A percentile compares a stretch with the other conserved stretches of the same genome.
These are phyloP conservation scores for Drosophila nigricruria DNA, from an alignment of 2,888 invertebrate species.

Conservation along the genomic window DNA sequence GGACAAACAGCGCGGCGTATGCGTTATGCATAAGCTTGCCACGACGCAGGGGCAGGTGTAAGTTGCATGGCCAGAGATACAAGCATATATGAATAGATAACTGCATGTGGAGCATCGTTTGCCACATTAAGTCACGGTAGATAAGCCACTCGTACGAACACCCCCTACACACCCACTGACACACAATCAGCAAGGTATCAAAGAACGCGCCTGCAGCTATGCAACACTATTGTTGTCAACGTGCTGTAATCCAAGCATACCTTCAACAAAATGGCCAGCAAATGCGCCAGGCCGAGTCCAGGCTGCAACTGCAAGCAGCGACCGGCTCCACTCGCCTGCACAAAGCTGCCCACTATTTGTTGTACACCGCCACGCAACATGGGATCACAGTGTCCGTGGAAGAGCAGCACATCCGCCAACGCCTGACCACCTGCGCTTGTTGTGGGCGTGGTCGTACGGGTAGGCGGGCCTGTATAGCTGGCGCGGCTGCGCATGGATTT, in stretches of 20 bases:
- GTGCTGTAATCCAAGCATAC: conserved; percentile 60
- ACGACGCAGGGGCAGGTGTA: conserved; percentile 11
- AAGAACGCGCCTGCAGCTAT: conserved; percentile 34
- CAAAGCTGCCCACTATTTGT: conserved; percentile 84
- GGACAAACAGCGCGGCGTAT: conserved; percentile 54
- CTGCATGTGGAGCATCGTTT: conserved; percentile 49
- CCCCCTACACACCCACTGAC: conserved; percentile 12
- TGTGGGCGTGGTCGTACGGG: neutral
- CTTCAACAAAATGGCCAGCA: conserved; percentile 83
- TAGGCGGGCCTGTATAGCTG: conserved; percentile 2
- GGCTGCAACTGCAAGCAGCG: conserved; percentile 57
- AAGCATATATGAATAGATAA: conserved; percentile 46
- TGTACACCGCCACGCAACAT: conserved; percentile 84
- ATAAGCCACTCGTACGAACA: conserved; percentile 28
- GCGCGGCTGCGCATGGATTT: conserved; percentile 77
- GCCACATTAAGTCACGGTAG: conserved; percentile 50
- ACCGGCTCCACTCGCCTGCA: conserved; percentile 74
- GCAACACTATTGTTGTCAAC: conserved; percentile 21
- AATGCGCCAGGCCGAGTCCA: conserved; percentile 76
- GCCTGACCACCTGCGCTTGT: conserved; percentile 44
- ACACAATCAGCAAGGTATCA: conserved; percentile 26
- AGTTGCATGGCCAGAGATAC: conserved; percentile 46
- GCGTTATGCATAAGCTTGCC: conserved; percentile 63
- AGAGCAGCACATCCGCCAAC: conserved; percentile 83
- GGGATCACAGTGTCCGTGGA: conserved; percentile 84